Evolutionary conservation across 2,113 vertebrate genomes (phyloP), one percentile per base, ranked within the genome.

Genomic region (Gadus chalcogrammus): DNA sequence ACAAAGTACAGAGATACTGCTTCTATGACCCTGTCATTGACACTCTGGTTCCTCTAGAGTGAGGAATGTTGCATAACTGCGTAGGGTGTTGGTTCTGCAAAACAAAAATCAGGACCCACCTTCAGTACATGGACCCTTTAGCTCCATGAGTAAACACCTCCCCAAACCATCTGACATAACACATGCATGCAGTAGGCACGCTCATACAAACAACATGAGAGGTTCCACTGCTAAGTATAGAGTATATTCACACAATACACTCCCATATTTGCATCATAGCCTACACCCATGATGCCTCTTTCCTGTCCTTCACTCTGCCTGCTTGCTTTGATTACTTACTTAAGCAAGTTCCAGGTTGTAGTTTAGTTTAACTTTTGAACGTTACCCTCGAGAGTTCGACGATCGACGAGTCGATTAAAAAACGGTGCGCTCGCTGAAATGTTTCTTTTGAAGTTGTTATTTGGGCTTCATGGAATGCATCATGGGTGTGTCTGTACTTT

Each of bases 401-500:
- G n/a, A 13, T 58, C 15, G 16, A 58, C 55, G 8, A 6, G 55
- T 48, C 42, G 42, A 48, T 48, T 12, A 7, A 12, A 48, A 48
- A 48, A 48, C 8, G 12, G 42, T 13, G 42, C 42, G 15, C n/a
- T 58, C n/a, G 55, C 15, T 58, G 12, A 48, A 1, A 28, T n/a
- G 15, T 58, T 0, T 69, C 0, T 31, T 56, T 67, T 15, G 7
- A 64, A 58, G 63, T 69, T 65, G 42, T 63, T 18, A 62, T 70
- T 67, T 75, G 61, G 18, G 61, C 6, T 78, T 11, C 0, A 31
- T 72, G 76, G 81, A 84, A 87, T 86, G 80, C 65, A 48, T 48
- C 52, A 72, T 74, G 89, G 88, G 90, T 87, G 90, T 91, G 91
- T 79, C 90, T 71, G 82, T 84, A 66, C 63, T 85, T 89, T 89